Evolutionary conservation across 2,888 invertebrate genomes (phyloP).

Genomic region (Scaptomyza flava): DNA sequence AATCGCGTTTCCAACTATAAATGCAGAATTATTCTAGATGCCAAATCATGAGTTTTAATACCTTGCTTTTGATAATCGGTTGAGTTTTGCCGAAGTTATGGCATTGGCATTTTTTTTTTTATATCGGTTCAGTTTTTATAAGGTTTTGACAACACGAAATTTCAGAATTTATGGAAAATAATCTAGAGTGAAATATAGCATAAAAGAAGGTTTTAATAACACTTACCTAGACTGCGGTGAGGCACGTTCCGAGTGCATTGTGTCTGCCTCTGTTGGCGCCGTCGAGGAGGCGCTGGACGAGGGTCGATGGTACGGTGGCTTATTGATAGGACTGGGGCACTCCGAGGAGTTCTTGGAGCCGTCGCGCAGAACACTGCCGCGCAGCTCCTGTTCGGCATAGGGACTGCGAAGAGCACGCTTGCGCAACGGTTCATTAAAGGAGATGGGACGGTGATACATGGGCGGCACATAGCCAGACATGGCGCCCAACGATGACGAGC

Average conservation of each 20-base stretch:
- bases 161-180: no score
- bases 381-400: conserved; percentile 84
- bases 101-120: no score
- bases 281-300: conserved; percentile 85
- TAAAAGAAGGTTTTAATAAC: no score
- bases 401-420: conserved; percentile 87
- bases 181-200: no score
- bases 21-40: no score
- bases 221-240: conserved; percentile 84
- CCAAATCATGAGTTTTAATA: no score
- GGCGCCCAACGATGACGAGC: conserved; percentile 79
- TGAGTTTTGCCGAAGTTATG: no score
- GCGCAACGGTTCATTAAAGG: conserved; percentile 84
- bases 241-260: conserved; percentile 84
- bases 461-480: conserved; percentile 84
- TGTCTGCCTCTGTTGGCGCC: conserved; percentile 85
- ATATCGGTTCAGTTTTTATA: no score
- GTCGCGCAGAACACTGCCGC: conserved; percentile 89
- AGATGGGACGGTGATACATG: conserved; percentile 84
- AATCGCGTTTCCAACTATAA: no score
- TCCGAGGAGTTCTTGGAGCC: conserved; percentile 84
- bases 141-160: no score
- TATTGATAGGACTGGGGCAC: conserved; percentile 85
- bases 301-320: conserved; percentile 83
- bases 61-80: no score